Conservation (phyloP, 2,888 invertebrate species). For the Ametastegia equiseti region DNA sequence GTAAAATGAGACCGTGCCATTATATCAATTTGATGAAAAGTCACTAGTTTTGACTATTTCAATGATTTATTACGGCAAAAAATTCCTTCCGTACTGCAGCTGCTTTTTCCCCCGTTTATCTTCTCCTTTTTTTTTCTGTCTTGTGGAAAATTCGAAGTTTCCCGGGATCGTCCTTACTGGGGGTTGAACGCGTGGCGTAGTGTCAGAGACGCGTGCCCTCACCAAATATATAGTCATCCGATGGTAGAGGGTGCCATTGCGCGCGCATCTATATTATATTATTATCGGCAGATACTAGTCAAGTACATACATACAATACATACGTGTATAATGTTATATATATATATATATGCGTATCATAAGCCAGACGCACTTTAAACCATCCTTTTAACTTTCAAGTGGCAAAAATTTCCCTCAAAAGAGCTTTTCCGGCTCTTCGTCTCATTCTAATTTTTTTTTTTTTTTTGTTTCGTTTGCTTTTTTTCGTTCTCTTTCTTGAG, state of each 20-base stretch:
- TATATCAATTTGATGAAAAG: not conserved
- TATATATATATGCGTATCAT: no score
- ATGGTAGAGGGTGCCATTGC: conserved; percentile 55
- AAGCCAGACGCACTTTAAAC: conserved; percentile 34
- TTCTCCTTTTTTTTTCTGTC: not conserved
- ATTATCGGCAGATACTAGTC: no score
- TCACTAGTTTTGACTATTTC: not conserved
- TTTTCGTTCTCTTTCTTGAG: no score
- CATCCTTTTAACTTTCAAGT: conserved; percentile 37
- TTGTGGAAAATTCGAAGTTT: not conserved
- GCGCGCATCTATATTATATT: conserved; percentile 52
- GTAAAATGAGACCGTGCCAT: conserved; percentile 27
- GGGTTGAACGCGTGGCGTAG: conserved; percentile 52
- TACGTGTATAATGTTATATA: no score
- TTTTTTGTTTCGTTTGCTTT: not conserved
- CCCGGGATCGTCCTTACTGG: not conserved
- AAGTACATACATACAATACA: no score
- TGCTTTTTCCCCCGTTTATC: no score
- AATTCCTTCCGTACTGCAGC: no score
- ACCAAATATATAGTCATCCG: conserved; percentile 66
- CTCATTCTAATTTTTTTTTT: not conserved
- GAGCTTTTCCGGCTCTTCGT: not conserved
- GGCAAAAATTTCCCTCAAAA: not conserved
- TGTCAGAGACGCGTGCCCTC: conserved; percentile 62
- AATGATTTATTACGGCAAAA: not conserved